These are phyloP conservation scores for Trogon melanurus DNA, from an alignment of 2,113 vertebrate species.

Conservation along the genomic window DNA sequence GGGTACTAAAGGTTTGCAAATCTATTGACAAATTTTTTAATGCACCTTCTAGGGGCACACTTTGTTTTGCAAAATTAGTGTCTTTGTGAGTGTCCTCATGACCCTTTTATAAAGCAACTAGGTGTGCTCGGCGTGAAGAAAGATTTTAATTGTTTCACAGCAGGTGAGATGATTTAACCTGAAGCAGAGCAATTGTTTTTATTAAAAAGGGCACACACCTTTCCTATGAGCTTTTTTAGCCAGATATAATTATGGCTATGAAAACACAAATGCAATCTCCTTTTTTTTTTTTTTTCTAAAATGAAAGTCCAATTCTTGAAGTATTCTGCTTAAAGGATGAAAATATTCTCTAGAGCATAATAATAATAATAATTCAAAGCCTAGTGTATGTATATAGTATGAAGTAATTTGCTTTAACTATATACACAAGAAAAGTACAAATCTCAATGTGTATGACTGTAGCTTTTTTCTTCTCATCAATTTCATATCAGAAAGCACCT, in stretches of 20 bases:
- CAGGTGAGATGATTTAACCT: conserved; percentile 67
- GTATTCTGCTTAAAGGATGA: neutral
- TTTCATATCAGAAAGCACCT: conserved; percentile 6
- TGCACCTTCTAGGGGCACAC: neutral
- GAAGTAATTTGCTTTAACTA: conserved; percentile 15
- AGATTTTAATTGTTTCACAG: conserved; percentile 69
- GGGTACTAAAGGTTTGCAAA: neutral
- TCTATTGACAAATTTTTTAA: neutral
- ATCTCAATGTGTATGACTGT: neutral
- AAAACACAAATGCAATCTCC: neutral
- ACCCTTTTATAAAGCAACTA: conserved; percentile 63
- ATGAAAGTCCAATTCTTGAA: neutral
- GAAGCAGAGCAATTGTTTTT: conserved; percentile 55
- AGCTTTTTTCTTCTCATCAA: neutral
- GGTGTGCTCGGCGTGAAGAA: conserved; percentile 57
- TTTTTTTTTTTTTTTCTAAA: neutral
- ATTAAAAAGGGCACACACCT: conserved; percentile 34
- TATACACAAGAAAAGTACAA: neutral
- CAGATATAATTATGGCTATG: neutral
- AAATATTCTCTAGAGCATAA: neutral
- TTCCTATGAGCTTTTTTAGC: neutral
- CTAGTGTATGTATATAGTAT: neutral
- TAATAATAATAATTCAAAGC: neutral
- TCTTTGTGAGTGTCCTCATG: conserved; percentile 23
- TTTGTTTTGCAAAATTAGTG: neutral